Base-by-base conservation (phyloP, 2,888 invertebrate species). In the Germaria angustata region DNA sequence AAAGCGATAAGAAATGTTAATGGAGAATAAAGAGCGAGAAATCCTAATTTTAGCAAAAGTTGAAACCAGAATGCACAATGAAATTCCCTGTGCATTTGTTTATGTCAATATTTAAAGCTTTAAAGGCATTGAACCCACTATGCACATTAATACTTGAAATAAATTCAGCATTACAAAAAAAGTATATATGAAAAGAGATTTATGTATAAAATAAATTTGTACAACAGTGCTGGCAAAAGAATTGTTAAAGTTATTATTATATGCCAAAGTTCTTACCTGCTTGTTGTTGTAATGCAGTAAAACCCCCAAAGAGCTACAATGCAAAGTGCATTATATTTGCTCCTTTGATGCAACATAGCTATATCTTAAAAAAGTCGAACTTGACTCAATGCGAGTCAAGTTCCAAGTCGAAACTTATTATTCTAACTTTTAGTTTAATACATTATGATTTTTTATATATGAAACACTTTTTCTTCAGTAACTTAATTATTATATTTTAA, bases 261-360 rank as follows among this genome's bases (percentile, higher is more conserved):
- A 20, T 28, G 15, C 17, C 28, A 72, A 3, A 28, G n/a, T 24
- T 34, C 11, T 34, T 55, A 36, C n/a, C n/a, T n/a, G n/a, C n/a
- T 28, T 28, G 3, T 28, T 28, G 28, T 24, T 69, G 32, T 28
- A n/a, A 53, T n/a, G 6, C 15, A 55, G 24, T n/a, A n/a, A 72
- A 65, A 65, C 72, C 78, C 71, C 71, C 65, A 39, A 65, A 65
- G 63, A 71, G 20, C 41, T 79, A 63, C 41, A 65, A 71, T 57
- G 46, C 55, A 57, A 79, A 72, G 72, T 79, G 57, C 49, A 78
- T 71, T 63, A 46, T n/a, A n/a, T n/a, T n/a, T n/a, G n/a, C n/a
- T n/a, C n/a, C n/a, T n/a, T n/a, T n/a, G n/a, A n/a, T n/a, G n/a
- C n/a, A n/a, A n/a, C n/a, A n/a, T n/a, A n/a, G n/a, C n/a, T n/a